These are phyloP conservation scores for Proterorhinus semilunaris DNA, from an alignment of 2,113 vertebrate genomes.

Conservation along the genomic window DNA sequence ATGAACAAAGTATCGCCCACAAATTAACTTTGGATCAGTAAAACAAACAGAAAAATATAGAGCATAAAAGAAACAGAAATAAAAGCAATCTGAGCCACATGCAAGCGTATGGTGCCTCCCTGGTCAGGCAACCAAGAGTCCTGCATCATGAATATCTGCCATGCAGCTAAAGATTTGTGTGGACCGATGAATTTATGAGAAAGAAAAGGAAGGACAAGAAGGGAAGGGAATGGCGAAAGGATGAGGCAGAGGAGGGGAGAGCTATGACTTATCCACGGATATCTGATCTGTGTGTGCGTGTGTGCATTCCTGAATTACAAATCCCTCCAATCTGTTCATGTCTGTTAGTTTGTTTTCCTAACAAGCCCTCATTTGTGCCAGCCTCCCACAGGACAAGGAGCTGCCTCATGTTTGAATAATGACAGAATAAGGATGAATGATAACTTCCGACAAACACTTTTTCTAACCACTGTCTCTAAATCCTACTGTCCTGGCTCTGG, in stretches of 20 bases:
- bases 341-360: conserved; percentile 39
- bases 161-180: background rate
- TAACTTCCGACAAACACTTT: background rate
- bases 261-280: background rate
- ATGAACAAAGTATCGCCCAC: no score
- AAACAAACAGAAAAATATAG: no score
- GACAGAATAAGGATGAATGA: conserved; percentile 24
- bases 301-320: background rate
- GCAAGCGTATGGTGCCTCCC: background rate
- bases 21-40: no score
- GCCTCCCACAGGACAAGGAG: conserved; percentile 21
- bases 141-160: background rate
- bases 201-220: background rate
- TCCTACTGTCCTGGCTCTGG: background rate
- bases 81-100: no score
- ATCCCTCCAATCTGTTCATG: conserved; percentile 6
- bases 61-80: no score
- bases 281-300: background rate
- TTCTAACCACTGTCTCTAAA: background rate
- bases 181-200: background rate
- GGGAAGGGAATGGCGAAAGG: background rate
- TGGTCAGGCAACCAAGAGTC: background rate
- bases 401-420: conserved; percentile 49
- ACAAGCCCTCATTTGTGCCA: conserved; percentile 40
- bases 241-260: background rate